Evolutionary conservation across 1,140 invertebrate species (phyloP), one percentile per base, ranked within the genome.

Genomic region (Babylonia areolata): DNA sequence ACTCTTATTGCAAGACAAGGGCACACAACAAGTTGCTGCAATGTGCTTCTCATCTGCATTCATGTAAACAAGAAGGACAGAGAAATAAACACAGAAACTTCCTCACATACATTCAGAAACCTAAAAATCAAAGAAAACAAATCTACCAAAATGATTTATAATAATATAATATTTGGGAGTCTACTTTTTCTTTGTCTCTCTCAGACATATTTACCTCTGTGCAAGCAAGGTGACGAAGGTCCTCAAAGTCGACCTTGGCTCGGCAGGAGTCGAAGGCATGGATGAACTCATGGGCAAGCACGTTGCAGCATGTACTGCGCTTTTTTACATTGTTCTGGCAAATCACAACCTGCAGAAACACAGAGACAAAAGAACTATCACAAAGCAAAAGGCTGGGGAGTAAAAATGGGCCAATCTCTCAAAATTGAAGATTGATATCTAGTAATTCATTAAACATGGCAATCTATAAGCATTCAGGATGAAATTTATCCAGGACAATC

Each of bases 251-350:
- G 54, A 99, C 92, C 83, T 99, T 96, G 88, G 98, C 97, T 73
- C 96, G 95, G 94, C 98, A 99, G 91, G 96, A 97, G 93, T 99
- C 98, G 94, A 98, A 99, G 97, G 99, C 99, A 94, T 99, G 98
- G 71, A 99, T 96, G 95, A 99, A 96, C 95, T 99, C 98, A 94
- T 99, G 98, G 1, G 96, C 96, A 5, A 99, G 92, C 12, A 98
- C 96, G 86, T 96, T 93, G 81, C 92, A 93, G 75, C 88, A 90
- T n/a, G 87, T 85, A 71, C 75, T 85, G 84, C 85, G 86, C 78
- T 86, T 89, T 31, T 73, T 85, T 9, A 89, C 85, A 75, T 89
- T 92, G 87, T 99, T 99, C 93, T 99, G 97, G 91, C 98, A 99
- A 20, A 99, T 95, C 12, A 99, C 96, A 87, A 99, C 96, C 96